Evolutionary conservation across 2,888 invertebrate genomes (phyloP).

Genomic region (Rhopalosiphum nymphaeae): DNA sequence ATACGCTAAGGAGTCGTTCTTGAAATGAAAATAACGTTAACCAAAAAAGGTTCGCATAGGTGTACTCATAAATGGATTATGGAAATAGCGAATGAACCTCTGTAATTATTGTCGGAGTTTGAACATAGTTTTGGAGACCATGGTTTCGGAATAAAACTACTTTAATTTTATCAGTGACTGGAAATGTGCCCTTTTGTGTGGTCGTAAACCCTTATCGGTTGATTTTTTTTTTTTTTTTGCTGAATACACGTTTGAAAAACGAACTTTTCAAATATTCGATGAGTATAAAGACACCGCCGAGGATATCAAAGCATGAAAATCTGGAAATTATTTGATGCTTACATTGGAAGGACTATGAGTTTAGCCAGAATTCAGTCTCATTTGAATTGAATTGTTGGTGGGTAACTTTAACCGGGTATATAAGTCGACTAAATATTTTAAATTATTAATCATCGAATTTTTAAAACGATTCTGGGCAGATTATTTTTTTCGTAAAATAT

Average conservation of each 20-base stretch:
- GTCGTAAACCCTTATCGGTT: background rate
- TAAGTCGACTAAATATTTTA: background rate
- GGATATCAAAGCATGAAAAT: background rate
- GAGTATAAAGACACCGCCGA: background rate
- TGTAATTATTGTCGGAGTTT: background rate
- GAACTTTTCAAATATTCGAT: background rate
- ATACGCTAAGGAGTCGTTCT: background rate
- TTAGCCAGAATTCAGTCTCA: background rate
- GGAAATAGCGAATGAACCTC: background rate
- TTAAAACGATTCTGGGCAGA: background rate
- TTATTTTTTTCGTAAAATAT: background rate
- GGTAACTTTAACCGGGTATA: background rate
- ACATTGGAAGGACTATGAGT: background rate
- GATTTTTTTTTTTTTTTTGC: slow-evolving; percentile 4
- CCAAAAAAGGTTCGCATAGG: background rate
- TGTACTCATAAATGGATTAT: slow-evolving; percentile 28
- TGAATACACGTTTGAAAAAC: background rate
- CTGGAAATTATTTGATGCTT: background rate
- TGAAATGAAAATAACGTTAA: slow-evolving; percentile 33
- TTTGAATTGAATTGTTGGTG: background rate
- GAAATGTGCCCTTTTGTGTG: background rate
- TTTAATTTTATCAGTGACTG: background rate
- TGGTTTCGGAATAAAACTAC: background rate
- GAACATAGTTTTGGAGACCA: background rate
- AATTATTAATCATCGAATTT: background rate